Conservation (phyloP, 2,888 invertebrate genomes). For the Polyommatus iphigenia region DNA sequence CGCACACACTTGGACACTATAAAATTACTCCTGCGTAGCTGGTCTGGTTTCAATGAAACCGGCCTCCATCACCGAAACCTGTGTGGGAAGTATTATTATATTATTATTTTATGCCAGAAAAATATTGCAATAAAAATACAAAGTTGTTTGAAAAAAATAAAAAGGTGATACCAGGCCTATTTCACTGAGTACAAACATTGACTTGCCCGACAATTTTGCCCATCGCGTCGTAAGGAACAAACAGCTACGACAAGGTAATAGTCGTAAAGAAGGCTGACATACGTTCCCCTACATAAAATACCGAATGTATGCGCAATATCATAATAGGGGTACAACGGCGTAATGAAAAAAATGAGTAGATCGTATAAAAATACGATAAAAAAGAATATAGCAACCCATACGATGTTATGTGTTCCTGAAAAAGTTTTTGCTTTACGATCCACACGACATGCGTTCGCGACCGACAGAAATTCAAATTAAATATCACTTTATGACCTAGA, state of each 20-base stretch:
- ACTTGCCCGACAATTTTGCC: slow-evolving; percentile 36
- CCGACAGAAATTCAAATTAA: too few species aligned
- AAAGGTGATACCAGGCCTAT: not conserved
- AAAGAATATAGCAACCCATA: not conserved
- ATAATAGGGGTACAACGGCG: slow-evolving; percentile 36
- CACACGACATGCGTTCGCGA: too few species aligned
- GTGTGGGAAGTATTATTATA: too few species aligned
- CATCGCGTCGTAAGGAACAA: slow-evolving; percentile 53
- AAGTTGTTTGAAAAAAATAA: not conserved
- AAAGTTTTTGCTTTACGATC: not conserved
- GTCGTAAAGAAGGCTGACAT: slow-evolving; percentile 60
- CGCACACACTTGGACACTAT: too few species aligned
- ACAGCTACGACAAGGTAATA: slow-evolving; percentile 49
- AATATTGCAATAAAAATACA: not conserved
- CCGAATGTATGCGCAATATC: slow-evolving; percentile 57
- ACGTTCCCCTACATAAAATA: slow-evolving; percentile 56
- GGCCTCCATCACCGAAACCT: too few species aligned
- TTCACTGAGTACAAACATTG: slow-evolving; percentile 22
- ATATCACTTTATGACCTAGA: too few species aligned
- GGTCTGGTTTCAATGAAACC: too few species aligned
- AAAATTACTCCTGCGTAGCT: too few species aligned
- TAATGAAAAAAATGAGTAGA: slow-evolving; percentile 25
- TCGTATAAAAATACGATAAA: not conserved
- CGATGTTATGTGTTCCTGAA: not conserved
- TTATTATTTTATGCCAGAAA: not conserved